Percentiles rank a stretch among this genome's conserved stretches.
phyloP scores from a whole-genome alignment of 2,888 invertebrate species.

The Glaucopsyche alexis region DNA sequence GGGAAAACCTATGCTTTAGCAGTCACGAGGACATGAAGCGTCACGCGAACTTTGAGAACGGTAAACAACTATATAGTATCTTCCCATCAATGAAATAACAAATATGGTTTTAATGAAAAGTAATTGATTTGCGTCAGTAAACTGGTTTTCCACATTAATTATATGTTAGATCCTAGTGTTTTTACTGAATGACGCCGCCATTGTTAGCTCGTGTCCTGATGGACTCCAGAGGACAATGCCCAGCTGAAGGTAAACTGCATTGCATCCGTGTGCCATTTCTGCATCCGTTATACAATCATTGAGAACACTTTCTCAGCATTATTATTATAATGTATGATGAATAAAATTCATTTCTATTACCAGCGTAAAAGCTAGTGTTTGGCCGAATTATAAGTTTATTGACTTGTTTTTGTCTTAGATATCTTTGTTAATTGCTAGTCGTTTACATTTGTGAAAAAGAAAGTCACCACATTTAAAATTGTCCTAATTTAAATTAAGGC shows the following conservation, averaged over 20 bases:
- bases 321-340: constrained; percentile 17
- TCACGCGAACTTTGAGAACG: neutral
- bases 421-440: too few species aligned
- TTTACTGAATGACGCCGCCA: constrained; percentile 51
- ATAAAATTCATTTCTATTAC: neutral
- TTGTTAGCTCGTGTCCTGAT: constrained; percentile 46
- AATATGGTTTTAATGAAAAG: constrained; percentile 23
- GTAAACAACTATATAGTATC: neutral
- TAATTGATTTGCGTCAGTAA: constrained; percentile 45
- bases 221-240: constrained; percentile 46
- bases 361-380: neutral
- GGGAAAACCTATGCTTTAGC: neutral
- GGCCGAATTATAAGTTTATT: neutral
- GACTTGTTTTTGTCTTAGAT: neutral
- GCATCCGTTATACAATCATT: constrained; percentile 37
- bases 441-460: too few species aligned
- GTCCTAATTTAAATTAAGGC: too few species aligned
- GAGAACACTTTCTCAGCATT: constrained; percentile 26
- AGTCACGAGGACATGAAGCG: neutral
- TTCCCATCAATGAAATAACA: constrained; percentile 7
- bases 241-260: constrained; percentile 46
- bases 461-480: too few species aligned
- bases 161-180: constrained; percentile 60
- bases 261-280: constrained; percentile 41
- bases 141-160: constrained; percentile 56